Base-by-base conservation (phyloP, 1,140 invertebrate genomes). In the Heliconius hermathena region DNA sequence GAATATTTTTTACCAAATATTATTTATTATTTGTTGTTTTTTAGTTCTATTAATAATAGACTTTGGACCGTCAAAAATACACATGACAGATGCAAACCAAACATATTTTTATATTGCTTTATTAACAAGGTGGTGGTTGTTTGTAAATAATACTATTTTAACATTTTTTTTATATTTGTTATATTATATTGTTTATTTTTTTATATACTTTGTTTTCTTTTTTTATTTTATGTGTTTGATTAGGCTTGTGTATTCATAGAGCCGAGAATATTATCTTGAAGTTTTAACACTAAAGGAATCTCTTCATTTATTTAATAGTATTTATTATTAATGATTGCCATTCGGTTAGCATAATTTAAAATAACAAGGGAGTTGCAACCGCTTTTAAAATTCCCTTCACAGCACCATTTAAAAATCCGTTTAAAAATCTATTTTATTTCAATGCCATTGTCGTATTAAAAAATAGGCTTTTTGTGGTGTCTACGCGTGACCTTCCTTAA, bases 71-170 rank as follows among this genome's bases (percentile, higher is more conserved):
- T 88, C 90, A 84, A 91, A 92, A 88, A 82, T 93, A 89, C 92
- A 93, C 91, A 93, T 91, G 88, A 88, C 90, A 91, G 84, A 84
- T 80, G 72, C 79, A 85, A 66, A 74, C 78, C 72, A 74, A 77
- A 77, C 81, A 82, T 81, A 78, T 87, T 83, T 82, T 85, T 81
- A 71, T 81, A 84, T 52, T 74, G 90, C 90, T 91, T 90, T 85
- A 90, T 88, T 93, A 92, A 93, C 90, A 88, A 60, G 90, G 90
- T 94, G 92, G 85, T 90, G 92, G 90, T 87, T 85, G 80, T 84
- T 82, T 87, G 80, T 88, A 87, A 84, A 85, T 85, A 87, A 86
- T 84, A 80, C 82, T 81, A 76, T 85, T 81, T 85, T 87, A 85
- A 84, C 78, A 77, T 83, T 75, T 52, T 9, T 6, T 18, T 11